Base-by-base conservation (phyloP, 2,113 vertebrate species). In the Seriola dumerili region DNA sequence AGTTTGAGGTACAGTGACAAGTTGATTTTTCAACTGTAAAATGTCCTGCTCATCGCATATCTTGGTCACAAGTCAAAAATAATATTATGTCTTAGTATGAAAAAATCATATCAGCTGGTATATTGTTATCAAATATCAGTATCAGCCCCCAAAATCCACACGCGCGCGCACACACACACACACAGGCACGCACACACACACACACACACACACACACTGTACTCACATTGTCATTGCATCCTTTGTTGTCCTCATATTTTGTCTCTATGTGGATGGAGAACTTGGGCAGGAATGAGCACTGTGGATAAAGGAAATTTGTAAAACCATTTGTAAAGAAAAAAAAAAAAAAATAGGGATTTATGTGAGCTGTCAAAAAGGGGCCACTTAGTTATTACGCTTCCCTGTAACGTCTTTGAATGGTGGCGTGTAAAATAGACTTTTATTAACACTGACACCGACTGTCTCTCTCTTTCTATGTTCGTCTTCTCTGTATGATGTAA, bases 241-340 rank as follows among this genome's bases (percentile, higher is more conserved):
- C 94, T 87, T 94, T 94, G 91, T 94, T 94, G 91, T 94, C 94
- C 78, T 94, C 94, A 1, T 94, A 94, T 75, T 94, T 94, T 38
- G 93, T 94, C 89, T 93, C 94, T 94, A 94, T 94, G 87, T 94
- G 94, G 83, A 94, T 94, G 85, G 93, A 94, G 76, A 94, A 94
- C 85, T 94, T 94, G 81, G 94, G 94, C 78, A 94, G 85, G 82
- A 94, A 94, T 2, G 94, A 94, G 68, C 94, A 94, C 94, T 94
- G 86, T 29, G 68, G 70, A 63, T 29, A 34, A 66, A 21, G 0
- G 29, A 36, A n/a, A 67, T 11, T 62, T 38, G 12, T 52, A 1
- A 72, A 62, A 58, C 5, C 52, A 55, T 9, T 38, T n/a, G 12
- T 19, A 4, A 48, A 32, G 1, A 59, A 59, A 25, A 14, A 38